Conservation (phyloP, 2,113 vertebrate genomes). For the Ailurus styani region DNA sequence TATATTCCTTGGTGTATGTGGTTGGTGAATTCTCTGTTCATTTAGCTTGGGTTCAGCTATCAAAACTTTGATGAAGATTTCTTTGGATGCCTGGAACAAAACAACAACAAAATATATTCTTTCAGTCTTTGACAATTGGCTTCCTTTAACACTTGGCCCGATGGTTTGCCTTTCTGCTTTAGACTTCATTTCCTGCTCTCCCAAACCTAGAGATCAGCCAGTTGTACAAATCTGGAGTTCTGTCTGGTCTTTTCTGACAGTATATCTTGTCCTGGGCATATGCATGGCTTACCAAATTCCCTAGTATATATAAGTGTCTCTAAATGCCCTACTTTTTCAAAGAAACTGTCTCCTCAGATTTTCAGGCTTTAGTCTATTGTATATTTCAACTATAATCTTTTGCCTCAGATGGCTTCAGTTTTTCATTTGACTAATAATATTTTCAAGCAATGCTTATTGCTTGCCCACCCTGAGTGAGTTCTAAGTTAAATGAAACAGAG, state of each 20-base stretch:
- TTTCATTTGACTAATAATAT: background rate
- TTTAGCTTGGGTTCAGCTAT: background rate
- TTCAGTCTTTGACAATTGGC: background rate
- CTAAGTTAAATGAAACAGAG: background rate
- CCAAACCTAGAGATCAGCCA: background rate
- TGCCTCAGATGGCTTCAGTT: background rate
- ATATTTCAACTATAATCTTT: background rate
- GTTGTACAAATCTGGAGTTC: background rate
- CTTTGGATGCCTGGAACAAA: background rate
- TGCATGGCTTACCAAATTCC: background rate
- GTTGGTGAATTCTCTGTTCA: background rate
- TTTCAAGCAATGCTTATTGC: background rate
- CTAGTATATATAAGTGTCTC: background rate
- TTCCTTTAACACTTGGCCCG: background rate
- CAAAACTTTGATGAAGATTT: background rate
- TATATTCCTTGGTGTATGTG: background rate
- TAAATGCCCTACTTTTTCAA: background rate
- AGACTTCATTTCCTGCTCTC: background rate
- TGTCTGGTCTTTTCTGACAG: background rate
- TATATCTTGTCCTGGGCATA: background rate
- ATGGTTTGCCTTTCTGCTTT: background rate
- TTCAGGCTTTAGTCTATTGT: background rate
- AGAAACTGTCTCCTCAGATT: background rate
- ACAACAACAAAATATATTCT: background rate
- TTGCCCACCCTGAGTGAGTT: background rate